Evolutionary conservation across 2,797 vertebrate genomes (phyloP).

Genomic region (Melanotaenia maccullochi): DNA sequence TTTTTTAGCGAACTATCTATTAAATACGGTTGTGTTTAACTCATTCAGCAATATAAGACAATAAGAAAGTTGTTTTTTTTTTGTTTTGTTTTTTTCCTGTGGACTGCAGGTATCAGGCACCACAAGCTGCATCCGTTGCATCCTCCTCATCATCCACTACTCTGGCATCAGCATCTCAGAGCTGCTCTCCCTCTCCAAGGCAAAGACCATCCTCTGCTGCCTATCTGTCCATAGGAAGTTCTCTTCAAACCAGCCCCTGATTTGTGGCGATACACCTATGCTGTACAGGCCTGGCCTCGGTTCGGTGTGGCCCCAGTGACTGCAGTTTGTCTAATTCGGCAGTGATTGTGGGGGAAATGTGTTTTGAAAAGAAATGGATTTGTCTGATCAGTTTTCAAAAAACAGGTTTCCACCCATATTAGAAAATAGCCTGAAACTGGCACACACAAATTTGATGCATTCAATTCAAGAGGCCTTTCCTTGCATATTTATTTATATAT

Average conservation of each 20-base stretch:
- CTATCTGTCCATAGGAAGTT: slow-evolving; percentile 54
- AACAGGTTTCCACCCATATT: background rate
- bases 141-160: slow-evolving; percentile 86
- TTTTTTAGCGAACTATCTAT: background rate
- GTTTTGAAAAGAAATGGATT: background rate
- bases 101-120: slow-evolving; percentile 78
- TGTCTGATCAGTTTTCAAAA: background rate
- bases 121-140: slow-evolving; percentile 83
- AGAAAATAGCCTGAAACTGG: background rate
- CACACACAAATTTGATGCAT: background rate
- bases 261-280: background rate
- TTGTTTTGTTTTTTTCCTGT: slow-evolving; percentile 1
- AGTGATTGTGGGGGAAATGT: background rate
- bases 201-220: slow-evolving; percentile 81
- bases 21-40: background rate
- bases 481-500: slow-evolving; percentile 16
- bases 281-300: slow-evolving; percentile 10
- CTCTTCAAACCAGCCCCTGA: slow-evolving; percentile 59
- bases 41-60: background rate
- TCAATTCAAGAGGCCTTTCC: background rate
- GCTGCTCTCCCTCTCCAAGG: slow-evolving; percentile 74
- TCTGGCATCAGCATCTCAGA: slow-evolving; percentile 79
- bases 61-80: background rate
- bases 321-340: background rate
- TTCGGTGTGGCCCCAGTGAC: slow-evolving; percentile 27